Evolutionary conservation across 1,140 invertebrate species (phyloP), one percentile per base, ranked within the genome.

Genomic region (Pseudomyrmex cubaensis): DNA sequence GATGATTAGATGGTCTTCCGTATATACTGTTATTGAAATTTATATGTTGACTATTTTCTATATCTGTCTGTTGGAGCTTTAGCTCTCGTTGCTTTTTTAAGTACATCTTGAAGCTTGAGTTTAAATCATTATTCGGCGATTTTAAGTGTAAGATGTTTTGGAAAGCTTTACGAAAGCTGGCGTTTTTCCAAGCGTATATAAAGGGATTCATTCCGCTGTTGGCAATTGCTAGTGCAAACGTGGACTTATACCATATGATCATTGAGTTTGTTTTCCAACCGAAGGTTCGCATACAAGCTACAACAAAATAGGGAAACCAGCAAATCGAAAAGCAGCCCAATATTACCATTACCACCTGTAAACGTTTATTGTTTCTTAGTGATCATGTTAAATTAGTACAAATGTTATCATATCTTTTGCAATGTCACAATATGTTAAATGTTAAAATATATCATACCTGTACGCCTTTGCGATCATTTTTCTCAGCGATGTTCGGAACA

Each of bases 121-220:
- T 80, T 1, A 91, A 88, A 9, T 90, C 77, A 44, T 89, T 87
- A 52, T 96, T 95, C 0, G 96, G 95, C 54, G 94, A 94, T 80
- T 95, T 95, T 89, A 96, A 96, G 15, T 95, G 95, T 2, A 97
- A 91, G 2, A 97, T 93, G 63, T 95, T 95, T 17, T 94, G 93
- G 88, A 97, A 97, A 2, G 96, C 96, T 35, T 95, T 95, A 8
- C 96, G 95, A 87, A 97, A 97, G 62, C 96, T 96, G 7, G 95
- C 94, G 90, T 97, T 97, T 92, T 97, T 97, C 97, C 97, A 97
- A 12, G 97, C 97, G 92, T 97, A 97, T 86, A 97, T 97, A 15
- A 97, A 92, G 1, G 97, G 97, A 92, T 97, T 97, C 73, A 97
- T 95, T 7, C 96, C 96, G 1, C 97, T 97, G 92, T 97, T 97